Percentiles rank a stretch among this genome's conserved stretches.
Conservation (phyloP, 1,140 invertebrate genomes). For the Eumeta japonica region DNA sequence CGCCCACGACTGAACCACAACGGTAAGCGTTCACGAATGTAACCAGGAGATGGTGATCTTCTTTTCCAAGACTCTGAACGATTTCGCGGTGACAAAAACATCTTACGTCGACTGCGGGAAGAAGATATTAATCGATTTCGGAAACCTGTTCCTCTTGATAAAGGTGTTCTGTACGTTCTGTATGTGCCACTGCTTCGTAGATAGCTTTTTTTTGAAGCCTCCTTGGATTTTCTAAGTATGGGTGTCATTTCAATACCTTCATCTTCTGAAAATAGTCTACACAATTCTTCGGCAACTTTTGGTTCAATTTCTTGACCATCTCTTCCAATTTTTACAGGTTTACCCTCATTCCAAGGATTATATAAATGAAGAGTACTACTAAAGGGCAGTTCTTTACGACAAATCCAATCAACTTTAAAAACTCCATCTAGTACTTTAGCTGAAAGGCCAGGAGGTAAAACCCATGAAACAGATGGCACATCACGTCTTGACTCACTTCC, state of each 20-base stretch:
- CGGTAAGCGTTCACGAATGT: slow-evolving; percentile 41
- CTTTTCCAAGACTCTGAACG: slow-evolving; percentile 56
- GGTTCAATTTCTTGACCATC: slow-evolving; percentile 98
- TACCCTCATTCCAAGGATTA: slow-evolving; percentile 98
- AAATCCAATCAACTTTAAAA: slow-evolving; percentile 96
- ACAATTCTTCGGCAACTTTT: slow-evolving; percentile 90
- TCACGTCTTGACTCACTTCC: slow-evolving; percentile 85
- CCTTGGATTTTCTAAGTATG: slow-evolving; percentile 86
- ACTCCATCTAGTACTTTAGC: slow-evolving; percentile 91
- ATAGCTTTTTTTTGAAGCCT: slow-evolving; percentile 68
- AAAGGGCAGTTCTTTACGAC: slow-evolving; percentile 90
- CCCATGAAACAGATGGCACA: slow-evolving; percentile 88
- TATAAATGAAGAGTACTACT: slow-evolving; percentile 89
- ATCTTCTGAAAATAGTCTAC: slow-evolving; percentile 91
- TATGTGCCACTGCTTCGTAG: slow-evolving; percentile 58
- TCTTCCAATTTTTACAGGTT: slow-evolving; percentile 96
- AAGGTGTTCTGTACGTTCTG: slow-evolving; percentile 48
- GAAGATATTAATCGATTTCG: slow-evolving; percentile 40
- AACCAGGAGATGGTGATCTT: slow-evolving; percentile 61
- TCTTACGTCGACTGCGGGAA: slow-evolving; percentile 54
- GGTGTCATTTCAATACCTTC: slow-evolving; percentile 89
- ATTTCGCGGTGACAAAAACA: slow-evolving; percentile 50
- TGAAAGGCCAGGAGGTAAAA: slow-evolving; percentile 90
- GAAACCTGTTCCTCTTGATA: slow-evolving; percentile 39
- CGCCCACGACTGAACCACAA: slow-evolving; percentile 51